phyloP scores from a whole-genome alignment of 2,888 invertebrate genomes.

The Piscicola geometra region DNA sequence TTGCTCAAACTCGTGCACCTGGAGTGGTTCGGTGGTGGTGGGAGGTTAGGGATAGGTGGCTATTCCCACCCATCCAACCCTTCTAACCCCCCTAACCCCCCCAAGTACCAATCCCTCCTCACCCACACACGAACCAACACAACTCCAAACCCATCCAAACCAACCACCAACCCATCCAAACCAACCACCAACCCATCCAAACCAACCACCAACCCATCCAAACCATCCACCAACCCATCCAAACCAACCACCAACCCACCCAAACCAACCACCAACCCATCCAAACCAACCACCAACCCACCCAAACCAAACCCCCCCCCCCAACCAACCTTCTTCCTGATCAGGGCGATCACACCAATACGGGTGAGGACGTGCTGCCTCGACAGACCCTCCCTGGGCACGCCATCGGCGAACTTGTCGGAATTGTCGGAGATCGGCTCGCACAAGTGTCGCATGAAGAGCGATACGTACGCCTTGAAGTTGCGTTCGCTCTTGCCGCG shows the following conservation, averaged over 20 bases:
- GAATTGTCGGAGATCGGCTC: slow-evolving; percentile 43
- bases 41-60: too few relatives aligned
- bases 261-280: background rate
- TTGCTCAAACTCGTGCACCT: slow-evolving; percentile 44
- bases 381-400: slow-evolving; percentile 73
- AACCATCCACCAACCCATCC: too few relatives aligned
- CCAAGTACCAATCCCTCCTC: too few relatives aligned
- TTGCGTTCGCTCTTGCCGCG: slow-evolving; percentile 43
- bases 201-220: too few relatives aligned
- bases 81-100: too few relatives aligned
- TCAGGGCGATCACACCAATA: slow-evolving; percentile 94
- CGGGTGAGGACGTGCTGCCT: slow-evolving; percentile 90
- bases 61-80: too few relatives aligned
- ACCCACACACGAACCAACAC: too few relatives aligned
- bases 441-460: slow-evolving; percentile 46
- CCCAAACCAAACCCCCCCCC: background rate
- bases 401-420: slow-evolving; percentile 45
- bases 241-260: too few relatives aligned
- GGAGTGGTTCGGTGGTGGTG: background rate
- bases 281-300: background rate
- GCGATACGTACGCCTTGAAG: slow-evolving; percentile 61
- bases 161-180: too few relatives aligned
- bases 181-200: too few relatives aligned
- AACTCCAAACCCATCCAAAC: too few relatives aligned
- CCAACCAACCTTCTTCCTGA: slow-evolving; percentile 88